Evolutionary conservation across 2,797 vertebrate genomes (phyloP).

Genomic region (Miichthys miiuy): DNA sequence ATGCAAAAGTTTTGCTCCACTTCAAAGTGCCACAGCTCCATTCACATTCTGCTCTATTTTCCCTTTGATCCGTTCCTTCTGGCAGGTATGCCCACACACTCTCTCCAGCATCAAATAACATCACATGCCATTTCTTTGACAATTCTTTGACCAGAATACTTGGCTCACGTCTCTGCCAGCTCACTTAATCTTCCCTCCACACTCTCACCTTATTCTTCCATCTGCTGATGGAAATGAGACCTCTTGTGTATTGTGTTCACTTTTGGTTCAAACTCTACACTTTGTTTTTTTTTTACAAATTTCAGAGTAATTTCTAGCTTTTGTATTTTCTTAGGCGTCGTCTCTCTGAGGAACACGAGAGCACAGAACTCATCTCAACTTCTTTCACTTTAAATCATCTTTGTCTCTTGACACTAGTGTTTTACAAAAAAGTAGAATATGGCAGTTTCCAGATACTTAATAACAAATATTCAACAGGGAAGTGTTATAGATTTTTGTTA

Average conservation of each 20-base stretch:
- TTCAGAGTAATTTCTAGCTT: conserved; percentile 24
- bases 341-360: background rate
- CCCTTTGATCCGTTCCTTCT: conserved; percentile 71
- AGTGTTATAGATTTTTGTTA: background rate
- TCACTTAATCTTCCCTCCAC: conserved; percentile 67
- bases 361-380: conserved; percentile 12
- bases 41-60: conserved; percentile 57
- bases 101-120: conserved; percentile 72
- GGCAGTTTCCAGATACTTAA: background rate
- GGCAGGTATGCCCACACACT: conserved; percentile 64
- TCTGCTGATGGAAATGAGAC: conserved; percentile 60
- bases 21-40: conserved; percentile 64
- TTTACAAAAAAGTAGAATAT: conserved; percentile 10
- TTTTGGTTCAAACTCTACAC: conserved; percentile 28
- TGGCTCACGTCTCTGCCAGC: conserved; percentile 65
- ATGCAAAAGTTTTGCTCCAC: conserved; percentile 63
- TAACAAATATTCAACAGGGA: background rate
- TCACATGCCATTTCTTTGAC: conserved; percentile 75
- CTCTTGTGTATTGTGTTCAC: conserved; percentile 46
- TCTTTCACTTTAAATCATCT: background rate
- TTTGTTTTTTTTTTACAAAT: conserved; percentile 51
- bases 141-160: conserved; percentile 74
- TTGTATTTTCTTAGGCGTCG: conserved; percentile 9
- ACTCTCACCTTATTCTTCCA: conserved; percentile 58
- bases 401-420: conserved; percentile 13